Percentiles rank a stretch among this genome's conserved stretches.
phyloP scores from a whole-genome alignment of 2,888 invertebrate genomes.

The Serripes groenlandicus region DNA sequence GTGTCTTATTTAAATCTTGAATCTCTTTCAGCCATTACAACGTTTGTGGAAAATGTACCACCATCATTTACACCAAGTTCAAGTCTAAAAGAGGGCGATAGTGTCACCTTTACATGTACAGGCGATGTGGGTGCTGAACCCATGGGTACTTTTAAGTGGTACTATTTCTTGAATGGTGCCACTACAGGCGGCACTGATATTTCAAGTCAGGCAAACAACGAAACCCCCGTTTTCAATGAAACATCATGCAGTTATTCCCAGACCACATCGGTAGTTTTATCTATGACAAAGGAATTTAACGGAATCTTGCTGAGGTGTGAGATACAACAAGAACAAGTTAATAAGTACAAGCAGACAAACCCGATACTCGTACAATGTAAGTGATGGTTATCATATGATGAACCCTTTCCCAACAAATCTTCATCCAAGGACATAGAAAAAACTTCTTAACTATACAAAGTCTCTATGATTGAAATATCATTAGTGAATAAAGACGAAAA shows the following conservation, averaged over 20 bases:
- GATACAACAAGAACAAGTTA: slow-evolving; percentile 31
- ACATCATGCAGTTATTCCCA: slow-evolving; percentile 29
- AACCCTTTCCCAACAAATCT: neutral
- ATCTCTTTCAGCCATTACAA: slow-evolving; percentile 27
- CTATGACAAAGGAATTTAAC: slow-evolving; percentile 32
- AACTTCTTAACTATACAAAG: too few species aligned
- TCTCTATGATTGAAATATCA: too few species aligned
- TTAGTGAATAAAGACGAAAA: too few species aligned
- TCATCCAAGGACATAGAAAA: neutral
- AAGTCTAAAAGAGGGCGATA: slow-evolving; percentile 40
- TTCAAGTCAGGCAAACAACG: neutral
- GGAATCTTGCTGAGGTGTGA: slow-evolving; percentile 47
- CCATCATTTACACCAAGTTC: neutral
- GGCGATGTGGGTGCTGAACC: slow-evolving; percentile 52
- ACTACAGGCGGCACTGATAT: slow-evolving; percentile 2
- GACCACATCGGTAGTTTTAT: slow-evolving; percentile 34
- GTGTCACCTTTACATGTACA: slow-evolving; percentile 44
- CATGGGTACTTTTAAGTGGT: slow-evolving; percentile 42
- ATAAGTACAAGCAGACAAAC: slow-evolving; percentile 11
- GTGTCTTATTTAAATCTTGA: neutral
- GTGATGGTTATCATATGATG: slow-evolving; percentile 14
- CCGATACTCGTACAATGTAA: slow-evolving; percentile 33
- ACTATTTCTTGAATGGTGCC: slow-evolving; percentile 23
- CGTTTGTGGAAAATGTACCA: slow-evolving; percentile 9
- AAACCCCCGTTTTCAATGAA: neutral